A percentile compares a stretch with the other conserved stretches of the same genome.
Conservation (phyloP, 2,888 invertebrate genomes). For the Pollenia griseotomentosa region DNA sequence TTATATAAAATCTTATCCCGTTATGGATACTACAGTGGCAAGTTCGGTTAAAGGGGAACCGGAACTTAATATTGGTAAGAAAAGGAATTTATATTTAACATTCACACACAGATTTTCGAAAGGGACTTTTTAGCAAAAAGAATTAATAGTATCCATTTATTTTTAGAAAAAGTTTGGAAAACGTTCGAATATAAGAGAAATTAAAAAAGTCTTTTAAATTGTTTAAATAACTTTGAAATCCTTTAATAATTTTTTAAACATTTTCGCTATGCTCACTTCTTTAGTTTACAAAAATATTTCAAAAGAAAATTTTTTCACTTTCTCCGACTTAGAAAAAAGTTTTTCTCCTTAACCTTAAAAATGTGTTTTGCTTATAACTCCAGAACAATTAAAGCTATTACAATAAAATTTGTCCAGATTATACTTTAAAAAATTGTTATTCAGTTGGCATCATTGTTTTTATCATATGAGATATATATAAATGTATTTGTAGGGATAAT, state of each 20-base stretch:
- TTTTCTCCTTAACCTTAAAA: constrained; percentile 30
- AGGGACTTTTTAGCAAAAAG: too few species aligned
- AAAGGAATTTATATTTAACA: neutral
- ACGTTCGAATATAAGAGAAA: neutral
- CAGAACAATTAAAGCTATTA: neutral
- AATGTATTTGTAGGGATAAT: too few species aligned
- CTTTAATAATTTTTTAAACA: neutral
- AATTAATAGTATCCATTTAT: neutral
- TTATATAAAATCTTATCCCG: constrained; percentile 84
- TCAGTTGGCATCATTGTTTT: too few species aligned
- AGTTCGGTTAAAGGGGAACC: constrained; percentile 84
- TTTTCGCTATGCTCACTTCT: too few species aligned
- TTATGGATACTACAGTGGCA: constrained; percentile 84
- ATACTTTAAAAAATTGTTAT: too few species aligned
- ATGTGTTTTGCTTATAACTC: neutral
- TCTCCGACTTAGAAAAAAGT: neutral
- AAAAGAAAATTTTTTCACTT: too few species aligned
- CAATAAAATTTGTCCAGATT: neutral
- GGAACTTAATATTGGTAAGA: constrained; percentile 84
- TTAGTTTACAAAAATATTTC: too few species aligned
- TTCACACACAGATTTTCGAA: too few species aligned
- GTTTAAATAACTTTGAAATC: neutral
- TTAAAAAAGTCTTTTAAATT: neutral
- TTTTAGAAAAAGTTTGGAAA: neutral
- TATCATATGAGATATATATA: too few species aligned